Evolutionary conservation across 2,797 vertebrate species (phyloP).

Genomic region (Myotis findleyi): DNA sequence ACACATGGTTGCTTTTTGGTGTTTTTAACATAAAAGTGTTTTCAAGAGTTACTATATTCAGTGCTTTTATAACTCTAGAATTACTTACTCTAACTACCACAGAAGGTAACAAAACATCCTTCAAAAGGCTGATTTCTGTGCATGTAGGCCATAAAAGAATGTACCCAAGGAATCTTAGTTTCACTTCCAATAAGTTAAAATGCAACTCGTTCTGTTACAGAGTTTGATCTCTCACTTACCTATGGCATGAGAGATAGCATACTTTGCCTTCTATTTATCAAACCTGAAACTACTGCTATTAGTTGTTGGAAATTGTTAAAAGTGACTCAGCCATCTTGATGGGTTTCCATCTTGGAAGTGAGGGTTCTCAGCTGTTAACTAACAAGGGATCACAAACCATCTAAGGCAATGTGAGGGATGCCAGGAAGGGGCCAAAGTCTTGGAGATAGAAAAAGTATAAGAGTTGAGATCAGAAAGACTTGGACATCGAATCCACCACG

Average conservation of each 20-base stretch:
- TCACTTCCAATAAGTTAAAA: conserved; percentile 35
- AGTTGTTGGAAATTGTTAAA: neutral
- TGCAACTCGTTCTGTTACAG: neutral
- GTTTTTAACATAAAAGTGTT: conserved; percentile 78
- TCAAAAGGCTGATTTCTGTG: conserved; percentile 74
- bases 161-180: conserved; percentile 19
- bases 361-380: neutral
- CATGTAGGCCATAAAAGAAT: conserved; percentile 55
- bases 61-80: conserved; percentile 69
- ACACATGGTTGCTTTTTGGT: conserved; percentile 35
- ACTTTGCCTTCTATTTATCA: neutral
- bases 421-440: neutral
- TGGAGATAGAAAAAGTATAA: neutral
- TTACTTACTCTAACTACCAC: conserved; percentile 49
- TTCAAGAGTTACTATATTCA: conserved; percentile 73
- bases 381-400: neutral
- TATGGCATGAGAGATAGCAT: neutral
- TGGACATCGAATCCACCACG: neutral
- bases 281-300: neutral
- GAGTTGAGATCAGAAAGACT: neutral
- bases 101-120: conserved; percentile 68
- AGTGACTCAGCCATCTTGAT: neutral
- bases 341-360: neutral
- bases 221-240: neutral
- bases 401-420: neutral